A percentile compares a stretch with the other conserved stretches of the same genome.
Evolutionary conservation across 2,888 invertebrate genomes (phyloP).

Genomic region (Carcina quercana): DNA sequence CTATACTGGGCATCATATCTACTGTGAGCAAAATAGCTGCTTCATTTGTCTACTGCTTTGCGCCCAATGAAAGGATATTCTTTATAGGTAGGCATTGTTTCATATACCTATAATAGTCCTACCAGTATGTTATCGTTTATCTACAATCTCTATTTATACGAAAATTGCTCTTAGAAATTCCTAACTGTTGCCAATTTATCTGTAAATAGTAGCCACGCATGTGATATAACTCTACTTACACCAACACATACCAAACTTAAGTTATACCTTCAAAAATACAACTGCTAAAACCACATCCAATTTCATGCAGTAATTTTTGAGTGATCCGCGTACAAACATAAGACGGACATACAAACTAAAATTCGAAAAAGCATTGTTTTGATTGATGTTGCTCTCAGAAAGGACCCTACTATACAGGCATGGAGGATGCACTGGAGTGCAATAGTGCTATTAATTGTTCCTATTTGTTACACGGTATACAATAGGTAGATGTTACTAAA

Average conservation of each 20-base stretch:
- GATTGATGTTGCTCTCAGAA: too few relatives aligned
- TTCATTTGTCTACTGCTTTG: slow-evolving; percentile 83
- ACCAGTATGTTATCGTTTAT: neutral
- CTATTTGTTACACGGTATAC: too few relatives aligned
- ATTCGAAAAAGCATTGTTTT: too few relatives aligned
- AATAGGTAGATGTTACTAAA: too few relatives aligned
- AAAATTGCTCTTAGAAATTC: neutral
- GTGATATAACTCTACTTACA: neutral
- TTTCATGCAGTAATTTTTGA: too few relatives aligned
- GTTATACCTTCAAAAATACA: neutral
- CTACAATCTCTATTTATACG: neutral
- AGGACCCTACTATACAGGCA: too few relatives aligned
- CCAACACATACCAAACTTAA: neutral
- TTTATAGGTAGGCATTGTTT: neutral
- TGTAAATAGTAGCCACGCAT: neutral
- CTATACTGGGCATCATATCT: slow-evolving; percentile 81
- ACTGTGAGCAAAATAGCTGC: slow-evolving; percentile 84
- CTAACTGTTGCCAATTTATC: neutral
- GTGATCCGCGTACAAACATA: too few relatives aligned
- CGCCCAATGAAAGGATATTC: slow-evolving; percentile 49
- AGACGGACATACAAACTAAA: too few relatives aligned
- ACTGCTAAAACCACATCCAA: too few relatives aligned
- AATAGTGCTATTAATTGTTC: too few relatives aligned
- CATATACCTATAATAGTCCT: neutral
- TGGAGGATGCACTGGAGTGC: too few relatives aligned